Percentiles rank a stretch among this genome's conserved stretches.
phyloP scores from a whole-genome alignment of 2,113 vertebrate genomes.

The Anhinga anhinga region DNA sequence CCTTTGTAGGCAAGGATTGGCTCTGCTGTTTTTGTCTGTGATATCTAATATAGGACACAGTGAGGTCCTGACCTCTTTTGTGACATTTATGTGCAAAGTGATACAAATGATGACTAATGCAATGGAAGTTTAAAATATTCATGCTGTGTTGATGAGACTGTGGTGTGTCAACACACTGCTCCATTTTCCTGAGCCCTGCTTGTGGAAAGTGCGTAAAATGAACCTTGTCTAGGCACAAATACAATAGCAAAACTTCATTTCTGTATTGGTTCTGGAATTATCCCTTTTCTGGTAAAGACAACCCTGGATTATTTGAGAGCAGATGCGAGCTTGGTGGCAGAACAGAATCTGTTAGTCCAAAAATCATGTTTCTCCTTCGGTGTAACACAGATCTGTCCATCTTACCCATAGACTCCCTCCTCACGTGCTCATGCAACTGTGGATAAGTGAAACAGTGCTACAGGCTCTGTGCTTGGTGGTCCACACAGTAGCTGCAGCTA shows the following conservation, averaged over 20 bases:
- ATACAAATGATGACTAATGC: not conserved
- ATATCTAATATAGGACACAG: not conserved
- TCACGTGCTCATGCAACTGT: not conserved
- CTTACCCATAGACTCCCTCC: not conserved
- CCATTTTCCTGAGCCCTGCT: not conserved
- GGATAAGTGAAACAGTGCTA: fast-evolving
- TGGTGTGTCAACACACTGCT: not conserved
- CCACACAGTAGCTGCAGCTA: not conserved
- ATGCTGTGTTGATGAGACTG: not conserved
- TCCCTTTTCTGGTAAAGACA: not conserved
- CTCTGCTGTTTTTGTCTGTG: not conserved
- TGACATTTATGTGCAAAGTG: not conserved
- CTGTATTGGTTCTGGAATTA: not conserved
- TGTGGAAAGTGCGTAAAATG: not conserved
- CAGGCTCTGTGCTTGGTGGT: not conserved
- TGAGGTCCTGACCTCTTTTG: not conserved
- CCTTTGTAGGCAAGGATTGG: not conserved
- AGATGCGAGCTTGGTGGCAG: not conserved
- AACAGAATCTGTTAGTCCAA: not conserved
- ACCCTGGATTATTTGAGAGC: not conserved
- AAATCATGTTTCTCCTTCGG: not conserved
- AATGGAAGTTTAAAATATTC: not conserved
- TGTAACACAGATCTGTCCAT: not conserved
- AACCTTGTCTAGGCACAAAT: not conserved
- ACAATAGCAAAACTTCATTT: not conserved